These are phyloP conservation scores for Equus przewalskii DNA, from an alignment of 2,113 vertebrate genomes.

Conservation along the genomic window DNA sequence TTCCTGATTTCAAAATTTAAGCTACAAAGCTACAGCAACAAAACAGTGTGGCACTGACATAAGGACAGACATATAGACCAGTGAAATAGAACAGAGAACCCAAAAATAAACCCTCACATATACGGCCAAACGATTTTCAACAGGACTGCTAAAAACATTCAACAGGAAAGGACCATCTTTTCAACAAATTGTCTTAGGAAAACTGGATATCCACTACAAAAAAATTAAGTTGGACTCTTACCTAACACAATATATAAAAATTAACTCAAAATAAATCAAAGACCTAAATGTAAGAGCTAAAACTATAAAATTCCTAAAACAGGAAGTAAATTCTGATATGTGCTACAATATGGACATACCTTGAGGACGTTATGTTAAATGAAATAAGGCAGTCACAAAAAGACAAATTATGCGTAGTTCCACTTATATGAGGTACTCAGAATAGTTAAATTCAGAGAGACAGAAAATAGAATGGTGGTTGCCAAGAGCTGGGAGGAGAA, in stretches of 20 bases:
- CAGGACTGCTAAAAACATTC: not conserved
- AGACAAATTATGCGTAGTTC: not conserved
- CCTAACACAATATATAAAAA: not conserved
- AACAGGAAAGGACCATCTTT: not conserved
- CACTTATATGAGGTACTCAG: not conserved
- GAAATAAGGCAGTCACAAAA: not conserved
- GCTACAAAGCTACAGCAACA: not conserved
- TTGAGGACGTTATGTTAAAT: not conserved
- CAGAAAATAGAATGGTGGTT: not conserved
- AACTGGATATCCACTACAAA: not conserved
- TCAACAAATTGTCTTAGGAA: not conserved
- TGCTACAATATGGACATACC: not conserved
- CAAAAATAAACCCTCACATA: not conserved
- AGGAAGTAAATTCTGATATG: not conserved
- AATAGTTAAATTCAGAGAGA: not conserved
- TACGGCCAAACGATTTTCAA: not conserved
- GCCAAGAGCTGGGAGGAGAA: not conserved
- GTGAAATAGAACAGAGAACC: not conserved
- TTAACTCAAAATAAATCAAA: constrained; percentile 20
- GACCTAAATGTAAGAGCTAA: not conserved
- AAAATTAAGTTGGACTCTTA: not conserved
- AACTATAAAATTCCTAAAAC: not conserved
- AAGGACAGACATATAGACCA: not conserved
- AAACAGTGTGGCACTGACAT: not conserved
- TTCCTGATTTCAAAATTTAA: constrained; percentile 7